Evolutionary conservation across 1,140 invertebrate species (phyloP), one percentile per base, ranked within the genome.

Genomic region (Pseudomyrmex sp.): DNA sequence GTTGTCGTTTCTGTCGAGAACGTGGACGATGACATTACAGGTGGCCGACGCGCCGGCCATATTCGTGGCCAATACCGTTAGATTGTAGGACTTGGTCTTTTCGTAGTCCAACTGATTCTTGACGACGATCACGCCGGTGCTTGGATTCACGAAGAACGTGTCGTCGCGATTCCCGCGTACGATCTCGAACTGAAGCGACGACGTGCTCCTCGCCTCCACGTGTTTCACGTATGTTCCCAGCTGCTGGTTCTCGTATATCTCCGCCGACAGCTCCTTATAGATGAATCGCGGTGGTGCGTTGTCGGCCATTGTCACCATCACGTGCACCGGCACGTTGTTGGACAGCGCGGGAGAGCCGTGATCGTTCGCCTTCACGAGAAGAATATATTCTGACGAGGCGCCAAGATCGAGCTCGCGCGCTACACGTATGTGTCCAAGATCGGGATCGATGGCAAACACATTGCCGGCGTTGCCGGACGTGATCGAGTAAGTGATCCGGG

Each of bases 1-100:
- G 94, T 98, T 98, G 92, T 99, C 98, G 94, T 99, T 98, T 85
- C 95, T 95, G 92, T 97, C 97, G 69, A 97, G 93, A 68, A 98
- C 96, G 92, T 97, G 97, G 18, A 98, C 95, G n/a, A 96, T 95
- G 12, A 98, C 95, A 86, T 95, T 96, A 77, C 96, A 97, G 2
- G 87, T 91, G 0, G 97, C 96, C 20, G 95, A 95, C 12, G 96
- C 96, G 13, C 96, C 96, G 26, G 97, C 96, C 96, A 99, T 98
- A 91, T 98, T 98, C 9, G 97, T 97, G 4, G 97, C 98, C 58
- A 95, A 95, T 23, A 99, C 95, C 10, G 97, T 97, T 10, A 99
- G 93, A 92, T 98, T 98, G 91, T 98, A 98, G 72, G 96, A 95
- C 85, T 96, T 96, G 9, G 85, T 96, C 58, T 94, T 94, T 92